Conservation (phyloP, 1,140 invertebrate species). For the Pseudomyrmex dendroicus region DNA sequence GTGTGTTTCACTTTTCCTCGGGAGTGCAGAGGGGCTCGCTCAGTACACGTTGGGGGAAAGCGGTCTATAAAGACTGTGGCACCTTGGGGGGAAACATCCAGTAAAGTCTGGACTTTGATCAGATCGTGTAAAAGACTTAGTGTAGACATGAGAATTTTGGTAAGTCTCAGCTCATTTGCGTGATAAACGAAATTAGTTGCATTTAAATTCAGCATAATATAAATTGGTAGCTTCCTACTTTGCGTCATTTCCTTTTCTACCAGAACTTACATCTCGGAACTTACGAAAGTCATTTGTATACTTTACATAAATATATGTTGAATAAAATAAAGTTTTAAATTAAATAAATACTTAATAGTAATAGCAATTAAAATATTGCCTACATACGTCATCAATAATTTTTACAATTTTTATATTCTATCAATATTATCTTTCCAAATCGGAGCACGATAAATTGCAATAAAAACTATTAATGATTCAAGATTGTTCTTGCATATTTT, state of each 20-base stretch:
- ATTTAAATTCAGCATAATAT: conserved; percentile 4
- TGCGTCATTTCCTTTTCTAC: background rate
- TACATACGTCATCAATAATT: too few species aligned
- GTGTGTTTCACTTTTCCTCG: conserved; percentile 74
- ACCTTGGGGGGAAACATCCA: conserved; percentile 81
- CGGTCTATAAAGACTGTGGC: conserved; percentile 80
- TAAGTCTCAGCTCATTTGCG: conserved; percentile 68
- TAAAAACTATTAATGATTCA: too few species aligned
- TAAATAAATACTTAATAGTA: background rate
- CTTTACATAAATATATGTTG: too few species aligned
- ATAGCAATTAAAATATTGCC: too few species aligned
- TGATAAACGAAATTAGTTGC: conserved; percentile 17
- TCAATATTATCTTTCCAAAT: background rate
- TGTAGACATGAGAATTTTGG: conserved; percentile 80
- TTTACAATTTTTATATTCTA: background rate
- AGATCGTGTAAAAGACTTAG: conserved; percentile 66
- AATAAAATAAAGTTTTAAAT: background rate
- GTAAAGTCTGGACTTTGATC: conserved; percentile 81
- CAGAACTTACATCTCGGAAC: background rate
- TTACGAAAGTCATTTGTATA: too few species aligned
- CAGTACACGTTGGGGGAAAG: conserved; percentile 71
- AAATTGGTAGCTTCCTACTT: background rate
- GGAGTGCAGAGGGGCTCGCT: conserved; percentile 66
- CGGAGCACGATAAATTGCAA: background rate
- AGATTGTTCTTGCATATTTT: background rate